A percentile compares a stretch with the other conserved stretches of the same genome.
Evolutionary conservation across 1,140 invertebrate species (phyloP).

Genomic region (Drosophila baimaii): DNA sequence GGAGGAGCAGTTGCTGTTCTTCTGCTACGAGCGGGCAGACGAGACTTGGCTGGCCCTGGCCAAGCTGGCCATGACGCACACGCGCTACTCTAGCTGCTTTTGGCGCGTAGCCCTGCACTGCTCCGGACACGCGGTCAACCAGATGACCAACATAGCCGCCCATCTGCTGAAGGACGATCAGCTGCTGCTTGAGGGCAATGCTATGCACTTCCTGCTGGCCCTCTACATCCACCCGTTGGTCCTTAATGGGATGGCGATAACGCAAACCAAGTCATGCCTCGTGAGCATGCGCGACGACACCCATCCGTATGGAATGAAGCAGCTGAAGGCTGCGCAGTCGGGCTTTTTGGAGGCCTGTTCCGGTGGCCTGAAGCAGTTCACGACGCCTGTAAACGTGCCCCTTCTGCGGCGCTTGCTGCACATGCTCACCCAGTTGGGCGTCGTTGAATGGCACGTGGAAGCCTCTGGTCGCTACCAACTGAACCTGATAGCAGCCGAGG

Average conservation of each 20-base stretch:
- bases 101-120: constrained; percentile 12
- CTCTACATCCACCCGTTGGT: constrained; percentile 29
- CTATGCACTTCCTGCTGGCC: background rate
- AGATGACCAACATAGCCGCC: background rate
- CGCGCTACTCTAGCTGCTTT: constrained; percentile 6
- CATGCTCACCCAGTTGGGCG: background rate
- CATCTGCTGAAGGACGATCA: constrained; percentile 22
- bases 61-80: constrained; percentile 40
- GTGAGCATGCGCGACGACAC: background rate
- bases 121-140: constrained; percentile 5
- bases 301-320: constrained; percentile 9
- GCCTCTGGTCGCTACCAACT: background rate
- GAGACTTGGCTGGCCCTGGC: constrained; percentile 43
- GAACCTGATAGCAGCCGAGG: background rate
- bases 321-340: constrained; percentile 8
- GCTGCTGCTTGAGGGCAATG: background rate
- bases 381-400: background rate
- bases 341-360: constrained; percentile 24
- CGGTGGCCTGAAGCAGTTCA: constrained; percentile 15
- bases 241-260: constrained; percentile 8
- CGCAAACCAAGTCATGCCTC: background rate
- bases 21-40: constrained; percentile 36
- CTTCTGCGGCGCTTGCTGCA: constrained; percentile 11
- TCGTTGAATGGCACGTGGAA: background rate
- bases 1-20: constrained; percentile 10